Percentiles rank a stretch among this genome's conserved stretches.
phyloP scores from a whole-genome alignment of 1,140 invertebrate genomes.

The Argopecten irradians region DNA sequence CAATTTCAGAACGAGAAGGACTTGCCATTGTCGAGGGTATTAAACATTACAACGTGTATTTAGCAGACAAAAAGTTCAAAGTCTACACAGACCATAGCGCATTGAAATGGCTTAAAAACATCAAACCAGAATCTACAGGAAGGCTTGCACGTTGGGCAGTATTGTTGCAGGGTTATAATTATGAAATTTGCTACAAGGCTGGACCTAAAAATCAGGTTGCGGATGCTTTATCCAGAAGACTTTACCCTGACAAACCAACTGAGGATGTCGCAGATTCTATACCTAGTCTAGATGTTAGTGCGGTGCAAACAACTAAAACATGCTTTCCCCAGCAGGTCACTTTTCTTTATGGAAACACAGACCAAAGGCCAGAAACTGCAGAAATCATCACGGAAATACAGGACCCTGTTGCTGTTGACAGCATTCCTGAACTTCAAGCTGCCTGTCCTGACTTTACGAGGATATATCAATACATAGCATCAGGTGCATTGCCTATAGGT shows the following conservation, averaged over 20 bases:
- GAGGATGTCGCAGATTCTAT: too few relatives aligned
- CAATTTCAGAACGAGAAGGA: too few relatives aligned
- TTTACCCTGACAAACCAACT: neutral
- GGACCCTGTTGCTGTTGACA: neutral
- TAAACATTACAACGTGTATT: conserved; percentile 30
- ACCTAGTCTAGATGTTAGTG: too few relatives aligned
- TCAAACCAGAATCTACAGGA: conserved; percentile 33
- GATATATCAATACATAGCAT: conserved; percentile 34
- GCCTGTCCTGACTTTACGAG: conserved; percentile 47
- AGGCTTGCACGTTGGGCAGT: conserved; percentile 43
- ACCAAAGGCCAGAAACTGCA: too few relatives aligned
- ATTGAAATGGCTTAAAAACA: neutral
- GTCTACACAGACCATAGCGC: conserved; percentile 44
- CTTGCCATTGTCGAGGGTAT: conserved; percentile 44
- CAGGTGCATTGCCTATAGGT: conserved; percentile 39
- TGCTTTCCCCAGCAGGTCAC: too few relatives aligned
- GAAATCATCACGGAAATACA: too few relatives aligned
- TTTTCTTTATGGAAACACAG: too few relatives aligned
- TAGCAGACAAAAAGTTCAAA: conserved; percentile 36
- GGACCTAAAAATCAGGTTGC: conserved; percentile 31
- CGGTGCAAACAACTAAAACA: too few relatives aligned
- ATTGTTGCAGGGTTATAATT: conserved; percentile 37
- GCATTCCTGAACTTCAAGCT: conserved; percentile 31
- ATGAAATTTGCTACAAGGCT: neutral
- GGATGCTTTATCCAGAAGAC: conserved; percentile 34